Evolutionary conservation across 2,113 vertebrate genomes (phyloP), one percentile per base, ranked within the genome.

Genomic region (Columba janthina): DNA sequence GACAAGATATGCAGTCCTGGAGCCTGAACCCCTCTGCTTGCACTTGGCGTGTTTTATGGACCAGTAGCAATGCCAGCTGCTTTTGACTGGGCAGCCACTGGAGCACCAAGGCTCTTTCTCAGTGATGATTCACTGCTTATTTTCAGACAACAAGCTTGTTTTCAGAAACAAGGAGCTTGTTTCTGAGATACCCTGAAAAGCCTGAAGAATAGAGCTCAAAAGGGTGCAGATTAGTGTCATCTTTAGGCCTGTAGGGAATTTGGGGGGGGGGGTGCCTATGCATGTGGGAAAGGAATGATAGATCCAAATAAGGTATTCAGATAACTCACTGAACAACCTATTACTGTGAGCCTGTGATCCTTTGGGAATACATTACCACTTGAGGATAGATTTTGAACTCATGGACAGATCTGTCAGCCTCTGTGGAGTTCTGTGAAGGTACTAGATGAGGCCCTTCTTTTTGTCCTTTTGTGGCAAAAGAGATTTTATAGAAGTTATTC

Each of bases 401-500:
- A 34, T 24, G 10, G 11, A 26, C 25, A 82, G 38, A 19, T 21
- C 19, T 75, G 4, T 7, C 44, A 44, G 19, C 0, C 0, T 61
- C 44, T 80, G 3, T 79, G 21, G 9, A 69, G 7, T 9, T 44
- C 24, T 79, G 10, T 64, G 56, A 73, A 26, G 26, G 50, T 21
- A 56, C 16, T 28, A 34, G 34, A 48, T 32, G 5, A 18, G 36
- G 25, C 20, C 32, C 18, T 74, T 42, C 38, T 80, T 57, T 71
- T 69, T 54, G 15, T 2, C 11, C 5, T 36, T 61, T 4, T 36
- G 25, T 36, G 12, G 5, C 0, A 0, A 48, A 10, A 32, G 12
- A 78, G 4, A 17, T 10, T 1, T 60, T 54, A 21, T 4, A 62
- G 38, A 15, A 64, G 8, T 40, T n/a, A 36, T n/a, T 61, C 10